Conservation (phyloP, 2,888 invertebrate genomes). For the Agriopis marginaria region DNA sequence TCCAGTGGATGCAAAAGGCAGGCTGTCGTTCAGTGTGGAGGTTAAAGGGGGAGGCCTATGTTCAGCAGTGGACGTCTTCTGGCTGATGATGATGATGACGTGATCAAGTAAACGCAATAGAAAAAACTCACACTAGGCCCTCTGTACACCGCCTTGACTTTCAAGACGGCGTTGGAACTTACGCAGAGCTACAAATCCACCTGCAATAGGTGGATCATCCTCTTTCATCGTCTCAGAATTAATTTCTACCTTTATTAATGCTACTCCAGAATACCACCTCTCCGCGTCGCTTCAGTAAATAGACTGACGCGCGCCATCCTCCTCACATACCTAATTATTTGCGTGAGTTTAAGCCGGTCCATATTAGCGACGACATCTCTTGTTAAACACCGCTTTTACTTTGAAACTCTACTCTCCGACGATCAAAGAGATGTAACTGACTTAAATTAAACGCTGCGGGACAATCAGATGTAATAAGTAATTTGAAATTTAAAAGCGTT, state of each 20-base stretch:
- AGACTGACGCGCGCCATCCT: conserved; percentile 47
- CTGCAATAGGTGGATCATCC: too few species aligned
- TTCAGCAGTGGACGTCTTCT: too few species aligned
- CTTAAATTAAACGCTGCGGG: conserved; percentile 6
- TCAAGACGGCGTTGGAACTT: neutral
- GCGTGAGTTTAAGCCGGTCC: conserved; percentile 68
- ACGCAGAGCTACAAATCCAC: too few species aligned
- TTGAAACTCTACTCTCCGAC: conserved; percentile 11
- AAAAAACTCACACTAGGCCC: too few species aligned
- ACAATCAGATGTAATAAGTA: conserved; percentile 5
- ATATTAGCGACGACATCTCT: conserved; percentile 52
- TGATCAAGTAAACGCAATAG: too few species aligned
- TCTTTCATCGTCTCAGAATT: too few species aligned
- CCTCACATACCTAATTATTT: conserved; percentile 70
- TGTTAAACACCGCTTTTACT: conserved; percentile 29
- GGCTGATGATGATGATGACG: too few species aligned
- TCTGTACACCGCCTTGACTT: too few species aligned
- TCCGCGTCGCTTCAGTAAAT: conserved; percentile 54
- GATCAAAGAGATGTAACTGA: conserved; percentile 20
- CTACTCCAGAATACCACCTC: conserved; percentile 57
- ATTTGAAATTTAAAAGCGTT: neutral
- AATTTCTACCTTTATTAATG: neutral
- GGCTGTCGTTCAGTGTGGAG: too few species aligned
- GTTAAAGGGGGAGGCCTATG: too few species aligned
- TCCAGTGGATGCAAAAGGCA: too few species aligned